phyloP scores from a whole-genome alignment of 2,797 vertebrate species.

The Trachurus trachurus region DNA sequence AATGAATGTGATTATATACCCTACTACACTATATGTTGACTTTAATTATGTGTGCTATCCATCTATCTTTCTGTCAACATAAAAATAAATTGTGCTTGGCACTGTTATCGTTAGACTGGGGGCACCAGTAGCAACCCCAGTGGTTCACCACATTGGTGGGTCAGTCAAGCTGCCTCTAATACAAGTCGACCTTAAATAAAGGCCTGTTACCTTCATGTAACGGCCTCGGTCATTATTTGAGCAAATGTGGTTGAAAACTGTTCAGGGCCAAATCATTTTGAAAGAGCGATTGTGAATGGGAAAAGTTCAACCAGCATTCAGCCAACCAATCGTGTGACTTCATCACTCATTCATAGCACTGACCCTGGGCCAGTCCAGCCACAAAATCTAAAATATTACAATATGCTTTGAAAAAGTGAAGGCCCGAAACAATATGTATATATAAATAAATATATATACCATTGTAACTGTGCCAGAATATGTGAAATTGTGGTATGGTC shows the following conservation, averaged over 20 bases:
- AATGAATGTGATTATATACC: conserved; percentile 47
- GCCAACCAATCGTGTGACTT: too few relatives aligned
- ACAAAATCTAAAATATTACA: too few relatives aligned
- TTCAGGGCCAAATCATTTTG: too few relatives aligned
- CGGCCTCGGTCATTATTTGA: not conserved
- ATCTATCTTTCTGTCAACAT: conserved; percentile 2
- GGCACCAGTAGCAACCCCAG: too few relatives aligned
- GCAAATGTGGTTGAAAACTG: not conserved
- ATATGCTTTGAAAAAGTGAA: too few relatives aligned
- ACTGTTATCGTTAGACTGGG: not conserved
- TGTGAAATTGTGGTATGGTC: conserved; percentile 37
- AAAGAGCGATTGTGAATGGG: too few relatives aligned
- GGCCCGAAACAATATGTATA: not conserved
- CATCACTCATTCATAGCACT: too few relatives aligned
- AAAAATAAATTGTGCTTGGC: not conserved
- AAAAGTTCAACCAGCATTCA: too few relatives aligned
- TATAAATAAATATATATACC: not conserved
- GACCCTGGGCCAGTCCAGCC: too few relatives aligned
- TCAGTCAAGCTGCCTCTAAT: not conserved
- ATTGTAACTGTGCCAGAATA: not conserved
- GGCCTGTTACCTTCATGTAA: not conserved
- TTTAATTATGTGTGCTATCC: not conserved
- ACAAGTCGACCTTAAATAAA: too few relatives aligned
- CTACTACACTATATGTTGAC: not conserved
- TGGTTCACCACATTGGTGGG: not conserved